A percentile compares a stretch with the other conserved stretches of the same genome.
Evolutionary conservation across 2,113 vertebrate species (phyloP).

Genomic region (Mustela nigripes): DNA sequence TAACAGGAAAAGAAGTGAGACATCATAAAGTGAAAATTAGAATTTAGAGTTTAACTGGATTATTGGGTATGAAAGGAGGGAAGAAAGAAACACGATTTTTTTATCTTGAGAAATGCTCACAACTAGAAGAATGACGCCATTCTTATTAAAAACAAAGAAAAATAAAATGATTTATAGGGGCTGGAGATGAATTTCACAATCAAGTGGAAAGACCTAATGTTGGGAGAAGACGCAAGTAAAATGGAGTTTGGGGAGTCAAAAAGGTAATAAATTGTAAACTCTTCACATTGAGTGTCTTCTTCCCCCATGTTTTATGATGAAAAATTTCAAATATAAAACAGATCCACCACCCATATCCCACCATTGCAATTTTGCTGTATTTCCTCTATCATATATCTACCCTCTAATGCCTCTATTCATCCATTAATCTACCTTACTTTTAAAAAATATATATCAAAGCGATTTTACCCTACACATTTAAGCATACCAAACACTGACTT

Average conservation of each 20-base stretch:
- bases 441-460: background rate
- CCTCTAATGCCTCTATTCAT: background rate
- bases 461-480: background rate
- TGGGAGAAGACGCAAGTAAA: background rate
- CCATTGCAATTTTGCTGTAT: background rate
- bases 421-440: background rate
- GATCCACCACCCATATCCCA: background rate
- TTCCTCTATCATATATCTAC: background rate
- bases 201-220: background rate
- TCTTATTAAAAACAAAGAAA: background rate
- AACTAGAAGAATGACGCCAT: background rate
- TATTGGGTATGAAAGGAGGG: background rate
- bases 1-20: background rate
- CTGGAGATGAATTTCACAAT: conserved; percentile 5
- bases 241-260: background rate
- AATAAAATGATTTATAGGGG: background rate
- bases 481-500: background rate
- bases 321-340: background rate
- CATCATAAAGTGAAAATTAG: conserved; percentile 26
- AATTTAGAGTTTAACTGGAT: conserved; percentile 9
- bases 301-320: background rate
- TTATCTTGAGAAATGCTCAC: conserved; percentile 11
- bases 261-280: background rate
- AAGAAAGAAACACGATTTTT: background rate
- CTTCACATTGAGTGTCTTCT: background rate